A percentile compares a stretch with the other conserved stretches of the same genome.
These are phyloP conservation scores for Alectura lathami DNA, from an alignment of 2,113 vertebrate genomes.

Conservation along the genomic window DNA sequence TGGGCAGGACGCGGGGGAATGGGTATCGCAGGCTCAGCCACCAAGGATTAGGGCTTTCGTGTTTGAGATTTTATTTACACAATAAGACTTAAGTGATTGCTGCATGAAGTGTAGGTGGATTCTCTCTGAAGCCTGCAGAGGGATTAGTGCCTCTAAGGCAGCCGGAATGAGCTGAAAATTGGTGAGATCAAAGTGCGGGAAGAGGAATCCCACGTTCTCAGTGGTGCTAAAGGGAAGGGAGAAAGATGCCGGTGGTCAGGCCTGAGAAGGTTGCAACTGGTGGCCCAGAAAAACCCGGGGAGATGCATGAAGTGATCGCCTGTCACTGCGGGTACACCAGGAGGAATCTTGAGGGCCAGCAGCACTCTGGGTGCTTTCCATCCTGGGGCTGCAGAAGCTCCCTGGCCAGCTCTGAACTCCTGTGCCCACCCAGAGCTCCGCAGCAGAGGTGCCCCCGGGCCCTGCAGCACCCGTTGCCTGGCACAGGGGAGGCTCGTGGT, in stretches of 20 bases:
- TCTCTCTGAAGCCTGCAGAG: conserved; percentile 62
- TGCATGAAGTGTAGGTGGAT: conserved; percentile 66
- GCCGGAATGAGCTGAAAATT: conserved; percentile 51
- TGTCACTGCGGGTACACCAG: background rate
- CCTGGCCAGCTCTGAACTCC: background rate
- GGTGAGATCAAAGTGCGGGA: conserved; percentile 50
- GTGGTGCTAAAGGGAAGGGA: background rate
- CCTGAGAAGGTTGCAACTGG: rapidly evolving
- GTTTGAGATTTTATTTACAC: conserved; percentile 66
- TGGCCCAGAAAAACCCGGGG: rapidly evolving
- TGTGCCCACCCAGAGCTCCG: background rate
- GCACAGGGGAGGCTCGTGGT: background rate
- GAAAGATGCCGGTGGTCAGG: background rate
- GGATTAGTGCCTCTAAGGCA: conserved; percentile 64
- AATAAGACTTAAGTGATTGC: conserved; percentile 52
- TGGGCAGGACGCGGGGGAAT: background rate
- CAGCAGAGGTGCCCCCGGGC: background rate
- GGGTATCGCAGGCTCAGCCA: background rate
- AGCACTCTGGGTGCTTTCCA: rapidly evolving
- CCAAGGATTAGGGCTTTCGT: conserved; percentile 46
- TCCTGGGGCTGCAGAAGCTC: background rate
- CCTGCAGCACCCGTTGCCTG: too few relatives aligned
- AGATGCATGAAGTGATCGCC: background rate
- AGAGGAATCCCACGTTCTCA: background rate
- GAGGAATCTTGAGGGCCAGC: background rate